phyloP scores from a whole-genome alignment of 2,797 vertebrate genomes.

The Denticeps clupeoides region DNA sequence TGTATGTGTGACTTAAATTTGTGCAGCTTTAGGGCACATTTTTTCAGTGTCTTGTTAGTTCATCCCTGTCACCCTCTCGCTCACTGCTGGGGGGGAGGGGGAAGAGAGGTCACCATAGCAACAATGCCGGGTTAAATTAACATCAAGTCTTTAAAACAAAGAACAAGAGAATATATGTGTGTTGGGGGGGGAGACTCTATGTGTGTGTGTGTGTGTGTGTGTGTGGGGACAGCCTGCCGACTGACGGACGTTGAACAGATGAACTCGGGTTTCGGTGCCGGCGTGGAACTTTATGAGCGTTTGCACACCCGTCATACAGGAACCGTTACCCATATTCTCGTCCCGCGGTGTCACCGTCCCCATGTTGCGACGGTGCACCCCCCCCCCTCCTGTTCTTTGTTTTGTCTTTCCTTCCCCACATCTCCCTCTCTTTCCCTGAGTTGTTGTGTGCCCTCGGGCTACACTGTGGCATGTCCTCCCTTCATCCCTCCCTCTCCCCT shows the following conservation, averaged over 20 bases:
- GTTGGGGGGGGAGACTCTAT: neutral
- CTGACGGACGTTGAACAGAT: neutral
- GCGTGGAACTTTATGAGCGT: conserved; percentile 9
- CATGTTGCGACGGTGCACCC: conserved; percentile 1
- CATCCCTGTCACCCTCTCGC: conserved; percentile 36
- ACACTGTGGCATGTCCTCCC: conserved; percentile 28
- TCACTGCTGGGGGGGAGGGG: conserved; percentile 28
- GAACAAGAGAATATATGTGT: conserved; percentile 7
- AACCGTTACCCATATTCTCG: conserved; percentile 26
- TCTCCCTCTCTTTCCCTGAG: conserved; percentile 18
- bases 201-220: neutral
- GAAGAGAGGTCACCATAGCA: conserved; percentile 40
- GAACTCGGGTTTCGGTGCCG: neutral
- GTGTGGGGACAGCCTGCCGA: neutral
- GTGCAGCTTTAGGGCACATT: conserved; percentile 34
- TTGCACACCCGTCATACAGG: conserved; percentile 26
- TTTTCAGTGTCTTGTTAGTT: conserved; percentile 40
- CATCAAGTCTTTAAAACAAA: conserved; percentile 34
- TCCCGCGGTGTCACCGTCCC: conserved; percentile 15
- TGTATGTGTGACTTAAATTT: conserved; percentile 22
- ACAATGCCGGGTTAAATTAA: conserved; percentile 39
- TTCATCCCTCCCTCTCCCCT: conserved; percentile 11
- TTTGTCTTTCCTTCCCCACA: conserved; percentile 7
- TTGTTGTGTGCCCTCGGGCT: conserved; percentile 34
- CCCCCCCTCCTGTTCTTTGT: conserved; percentile 18